Evolutionary conservation across 1,140 invertebrate species (phyloP).

Genomic region (Drosophila nasuta): DNA sequence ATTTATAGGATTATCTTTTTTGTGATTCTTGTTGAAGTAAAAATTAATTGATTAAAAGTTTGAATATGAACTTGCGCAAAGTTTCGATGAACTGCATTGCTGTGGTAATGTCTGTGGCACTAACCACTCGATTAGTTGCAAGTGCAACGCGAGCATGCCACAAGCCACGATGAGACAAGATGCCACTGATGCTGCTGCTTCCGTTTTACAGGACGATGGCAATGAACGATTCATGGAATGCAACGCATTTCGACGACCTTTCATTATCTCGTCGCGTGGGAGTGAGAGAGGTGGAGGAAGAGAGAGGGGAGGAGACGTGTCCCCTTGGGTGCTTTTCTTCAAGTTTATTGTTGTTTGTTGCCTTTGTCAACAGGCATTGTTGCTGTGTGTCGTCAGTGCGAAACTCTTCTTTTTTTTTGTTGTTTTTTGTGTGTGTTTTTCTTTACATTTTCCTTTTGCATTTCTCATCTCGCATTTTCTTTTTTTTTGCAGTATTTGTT

Average conservation of each 20-base stretch:
- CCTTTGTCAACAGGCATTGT: constrained; percentile 70
- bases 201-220: constrained; percentile 38
- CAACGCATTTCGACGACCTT: constrained; percentile 80
- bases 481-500: not conserved
- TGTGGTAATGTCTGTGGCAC: too few species aligned
- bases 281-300: not conserved
- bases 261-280: constrained; percentile 61
- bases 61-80: too few species aligned
- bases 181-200: constrained; percentile 30
- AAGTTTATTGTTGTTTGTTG: constrained; percentile 56
- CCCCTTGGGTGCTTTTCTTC: constrained; percentile 32
- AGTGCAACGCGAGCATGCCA: not conserved
- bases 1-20: too few species aligned
- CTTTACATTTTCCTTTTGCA: constrained; percentile 16
- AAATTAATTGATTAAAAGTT: too few species aligned
- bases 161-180: not conserved
- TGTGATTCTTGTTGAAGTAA: too few species aligned
- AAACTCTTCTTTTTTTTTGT: constrained; percentile 51
- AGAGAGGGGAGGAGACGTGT: not conserved
- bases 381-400: constrained; percentile 34
- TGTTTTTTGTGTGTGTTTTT: not conserved
- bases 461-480: constrained; percentile 20
- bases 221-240: constrained; percentile 49
- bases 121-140: constrained; percentile 4
- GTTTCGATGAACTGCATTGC: too few species aligned